These are phyloP conservation scores for Furnarius figulus DNA, from an alignment of 2,113 vertebrate genomes.

Conservation along the genomic window DNA sequence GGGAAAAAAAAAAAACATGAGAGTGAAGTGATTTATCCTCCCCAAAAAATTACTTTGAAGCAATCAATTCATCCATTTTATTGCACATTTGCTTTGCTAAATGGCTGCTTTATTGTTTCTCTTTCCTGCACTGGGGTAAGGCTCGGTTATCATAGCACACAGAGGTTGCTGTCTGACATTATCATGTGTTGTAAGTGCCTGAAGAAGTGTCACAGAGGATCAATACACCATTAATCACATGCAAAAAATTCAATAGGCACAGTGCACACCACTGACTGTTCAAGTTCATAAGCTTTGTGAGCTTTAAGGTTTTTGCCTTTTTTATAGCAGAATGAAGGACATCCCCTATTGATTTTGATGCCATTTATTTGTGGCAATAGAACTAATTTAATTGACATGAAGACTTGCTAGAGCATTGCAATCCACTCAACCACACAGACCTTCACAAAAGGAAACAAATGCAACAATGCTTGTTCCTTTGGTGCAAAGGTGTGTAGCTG, in stretches of 20 bases:
- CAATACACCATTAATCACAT: neutral
- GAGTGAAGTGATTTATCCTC: neutral
- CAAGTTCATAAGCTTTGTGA: neutral
- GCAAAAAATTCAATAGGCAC: neutral
- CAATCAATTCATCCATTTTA: neutral
- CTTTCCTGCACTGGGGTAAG: neutral
- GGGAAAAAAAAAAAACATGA: neutral
- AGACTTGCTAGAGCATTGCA: neutral
- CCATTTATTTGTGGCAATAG: neutral
- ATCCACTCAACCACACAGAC: neutral
- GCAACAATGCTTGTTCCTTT: neutral
- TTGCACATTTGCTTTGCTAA: neutral
- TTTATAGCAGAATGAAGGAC: neutral
- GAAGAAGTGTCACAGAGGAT: neutral
- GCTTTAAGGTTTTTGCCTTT: neutral
- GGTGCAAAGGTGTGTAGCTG: neutral
- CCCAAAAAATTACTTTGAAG: neutral
- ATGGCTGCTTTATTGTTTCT: neutral
- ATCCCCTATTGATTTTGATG: neutral
- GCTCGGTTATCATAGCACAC: accelerated
- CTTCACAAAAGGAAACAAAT: neutral
- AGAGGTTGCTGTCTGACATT: neutral
- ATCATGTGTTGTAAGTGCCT: neutral
- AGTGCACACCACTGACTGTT: neutral
- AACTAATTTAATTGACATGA: neutral